Percentiles rank a stretch among this genome's conserved stretches.
These are phyloP conservation scores for Pseudomyrmex concolor DNA, from an alignment of 1,140 invertebrate species.

Conservation along the genomic window DNA sequence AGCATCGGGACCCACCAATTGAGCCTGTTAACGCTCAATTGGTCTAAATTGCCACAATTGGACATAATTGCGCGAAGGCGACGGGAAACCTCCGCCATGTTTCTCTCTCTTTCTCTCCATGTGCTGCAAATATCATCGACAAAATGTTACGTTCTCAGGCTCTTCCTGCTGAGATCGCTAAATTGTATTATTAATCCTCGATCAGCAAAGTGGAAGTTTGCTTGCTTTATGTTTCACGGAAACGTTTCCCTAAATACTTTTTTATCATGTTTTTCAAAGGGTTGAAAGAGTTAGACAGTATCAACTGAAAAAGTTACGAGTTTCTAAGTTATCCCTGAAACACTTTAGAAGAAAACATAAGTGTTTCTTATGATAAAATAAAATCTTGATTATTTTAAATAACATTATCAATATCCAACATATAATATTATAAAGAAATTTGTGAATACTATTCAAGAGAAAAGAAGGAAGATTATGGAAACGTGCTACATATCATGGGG, in stretches of 20 bases:
- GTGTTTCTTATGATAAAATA: not conserved
- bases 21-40: conserved; percentile 83
- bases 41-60: conserved; percentile 83
- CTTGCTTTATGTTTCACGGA: too few relatives aligned
- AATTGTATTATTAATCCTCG: conserved; percentile 18
- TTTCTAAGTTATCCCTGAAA: not conserved
- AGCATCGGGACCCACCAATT: conserved; percentile 76
- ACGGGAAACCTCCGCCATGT: conserved; percentile 80
- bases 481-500: too few relatives aligned
- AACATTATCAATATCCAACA: not conserved
- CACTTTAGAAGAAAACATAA: not conserved
- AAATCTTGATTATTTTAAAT: not conserved
- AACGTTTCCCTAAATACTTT: not conserved
- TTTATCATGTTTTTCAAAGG: too few relatives aligned
- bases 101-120: conserved; percentile 47
- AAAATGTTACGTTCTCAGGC: conserved; percentile 63
- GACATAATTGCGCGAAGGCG: conserved; percentile 82
- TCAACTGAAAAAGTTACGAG: too few relatives aligned
- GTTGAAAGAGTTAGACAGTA: too few relatives aligned
- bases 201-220: conserved; percentile 2
- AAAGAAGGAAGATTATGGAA: too few relatives aligned
- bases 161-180: conserved; percentile 8
- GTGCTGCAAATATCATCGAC: conserved; percentile 48
- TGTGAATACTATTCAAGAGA: too few relatives aligned
- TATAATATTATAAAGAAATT: not conserved